Evolutionary conservation across 2,888 invertebrate genomes (phyloP).

Genomic region (Drosophila phalerata): DNA sequence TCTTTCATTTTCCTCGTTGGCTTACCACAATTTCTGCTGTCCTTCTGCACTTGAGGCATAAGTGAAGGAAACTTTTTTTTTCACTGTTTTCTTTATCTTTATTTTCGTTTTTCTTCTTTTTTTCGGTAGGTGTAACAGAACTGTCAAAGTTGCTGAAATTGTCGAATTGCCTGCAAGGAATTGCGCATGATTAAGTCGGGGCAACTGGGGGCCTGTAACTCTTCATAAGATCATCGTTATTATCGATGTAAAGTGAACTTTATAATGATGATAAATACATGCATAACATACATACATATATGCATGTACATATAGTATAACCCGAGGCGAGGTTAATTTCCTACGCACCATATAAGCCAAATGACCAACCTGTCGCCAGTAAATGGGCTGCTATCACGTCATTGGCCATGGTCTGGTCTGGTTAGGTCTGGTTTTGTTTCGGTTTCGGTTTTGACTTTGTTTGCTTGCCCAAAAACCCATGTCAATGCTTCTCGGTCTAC

Average conservation of each 20-base stretch:
- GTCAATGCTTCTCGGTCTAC: conserved; percentile 47
- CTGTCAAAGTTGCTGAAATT: conserved; percentile 72
- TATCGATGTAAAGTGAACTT: conserved; percentile 33
- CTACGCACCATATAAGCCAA: conserved; percentile 73
- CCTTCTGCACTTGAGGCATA: conserved; percentile 66
- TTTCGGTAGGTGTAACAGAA: conserved; percentile 62
- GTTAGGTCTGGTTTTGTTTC: conserved; percentile 10
- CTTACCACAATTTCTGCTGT: conserved; percentile 56
- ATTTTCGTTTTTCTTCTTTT: conserved; percentile 6
- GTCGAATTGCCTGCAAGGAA: conserved; percentile 45
- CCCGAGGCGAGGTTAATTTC: conserved; percentile 51
- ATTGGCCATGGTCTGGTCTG: conserved; percentile 31
- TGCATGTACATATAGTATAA: conserved; percentile 34
- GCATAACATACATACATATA: background rate
- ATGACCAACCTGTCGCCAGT: conserved; percentile 77
- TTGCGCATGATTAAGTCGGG: conserved; percentile 27
- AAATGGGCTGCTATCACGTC: conserved; percentile 76
- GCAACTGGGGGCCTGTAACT: conserved; percentile 13
- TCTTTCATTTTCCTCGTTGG: conserved; percentile 24
- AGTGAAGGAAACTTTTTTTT: conserved; percentile 69
- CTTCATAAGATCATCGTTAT: conserved; percentile 33
- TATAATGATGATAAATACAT: conserved; percentile 38
- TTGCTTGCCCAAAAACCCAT: conserved; percentile 54
- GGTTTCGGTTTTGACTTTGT: conserved; percentile 20
- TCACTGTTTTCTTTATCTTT: conserved; percentile 35